A percentile compares a stretch with the other conserved stretches of the same genome.
These are phyloP conservation scores for Spisula solida DNA, from an alignment of 2,888 invertebrate genomes.

Conservation along the genomic window DNA sequence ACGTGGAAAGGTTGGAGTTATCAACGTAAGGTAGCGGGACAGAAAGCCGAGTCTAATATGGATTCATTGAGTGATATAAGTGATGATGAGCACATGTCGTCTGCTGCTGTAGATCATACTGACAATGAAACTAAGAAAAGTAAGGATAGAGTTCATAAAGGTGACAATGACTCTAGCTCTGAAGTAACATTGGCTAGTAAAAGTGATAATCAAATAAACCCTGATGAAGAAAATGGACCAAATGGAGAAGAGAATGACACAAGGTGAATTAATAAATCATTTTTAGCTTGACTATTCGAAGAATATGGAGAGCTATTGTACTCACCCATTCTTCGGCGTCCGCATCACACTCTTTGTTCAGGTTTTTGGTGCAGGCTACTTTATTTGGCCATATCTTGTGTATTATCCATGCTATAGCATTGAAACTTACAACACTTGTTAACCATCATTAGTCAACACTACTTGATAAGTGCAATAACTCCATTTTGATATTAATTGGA, in stretches of 20 bases:
- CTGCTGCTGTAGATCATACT: not conserved
- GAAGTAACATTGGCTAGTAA: not conserved
- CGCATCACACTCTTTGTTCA: too few species aligned
- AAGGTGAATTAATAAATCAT: not conserved
- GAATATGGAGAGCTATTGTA: too few species aligned
- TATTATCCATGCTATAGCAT: too few species aligned
- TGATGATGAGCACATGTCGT: conserved; percentile 8
- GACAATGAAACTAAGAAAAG: not conserved
- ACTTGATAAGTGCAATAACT: too few species aligned
- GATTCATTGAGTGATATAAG: not conserved
- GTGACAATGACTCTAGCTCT: not conserved
- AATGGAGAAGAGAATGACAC: not conserved
- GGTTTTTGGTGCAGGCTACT: too few species aligned
- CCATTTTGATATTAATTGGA: too few species aligned
- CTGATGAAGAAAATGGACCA: not conserved
- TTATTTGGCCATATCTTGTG: too few species aligned
- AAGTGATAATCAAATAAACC: not conserved
- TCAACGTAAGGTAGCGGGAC: conserved; percentile 34
- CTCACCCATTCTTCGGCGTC: too few species aligned
- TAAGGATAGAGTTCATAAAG: not conserved
- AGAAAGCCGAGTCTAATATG: not conserved
- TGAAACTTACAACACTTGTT: too few species aligned
- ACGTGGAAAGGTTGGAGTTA: conserved; percentile 86
- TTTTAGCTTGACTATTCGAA: too few species aligned
- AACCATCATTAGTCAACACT: too few species aligned